Evolutionary conservation across 2,888 invertebrate genomes (phyloP), one percentile per base, ranked within the genome.

Genomic region (Drosophila lacicola): DNA sequence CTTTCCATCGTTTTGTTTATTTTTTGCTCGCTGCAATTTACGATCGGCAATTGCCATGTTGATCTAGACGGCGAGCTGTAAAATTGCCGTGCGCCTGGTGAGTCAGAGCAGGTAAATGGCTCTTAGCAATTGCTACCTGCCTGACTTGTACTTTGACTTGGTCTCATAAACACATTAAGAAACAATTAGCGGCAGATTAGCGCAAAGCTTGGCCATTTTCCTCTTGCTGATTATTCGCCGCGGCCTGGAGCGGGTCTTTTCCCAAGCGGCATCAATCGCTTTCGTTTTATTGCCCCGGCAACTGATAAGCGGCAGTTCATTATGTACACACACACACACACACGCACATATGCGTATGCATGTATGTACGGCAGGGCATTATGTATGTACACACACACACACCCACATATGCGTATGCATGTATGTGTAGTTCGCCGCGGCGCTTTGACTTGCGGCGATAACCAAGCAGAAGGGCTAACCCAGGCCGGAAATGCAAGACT

Each of bases 131-230:
- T 47, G 53, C 44, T 60, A 56, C 44, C 70, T 54, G 50, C 6
- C 29, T 29, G 5, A 29, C 5, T 44, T 14, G 17, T 17, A 34
- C 13, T 10, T 58, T 71, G 73, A 66, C 60, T 70, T 46, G n/a
- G 68, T 45, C 49, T 74, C 70, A 54, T 73, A 70, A 74, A 83
- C 60, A 73, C 87, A 84, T 84, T 80, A 88, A 88, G 87, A 86
- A 88, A 56, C 83, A 86, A 84, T 84, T 84, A 88, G 88, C 64
- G 36, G 45, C n/a, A 77, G 88, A 88, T 88, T 86, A 88, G 79
- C 80, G 47, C 37, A 45, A 39, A 17, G 60, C 46, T 62, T 51
- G 17, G 44, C 57, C 66, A 66, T 72, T 72, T 72, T n/a, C 0
- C 29, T 29, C 2, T 29, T 6, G 53, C 74, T 42, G 67, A 62